These are phyloP conservation scores for Daphoenositta chrysoptera DNA, from an alignment of 2,113 vertebrate species.

Conservation along the genomic window DNA sequence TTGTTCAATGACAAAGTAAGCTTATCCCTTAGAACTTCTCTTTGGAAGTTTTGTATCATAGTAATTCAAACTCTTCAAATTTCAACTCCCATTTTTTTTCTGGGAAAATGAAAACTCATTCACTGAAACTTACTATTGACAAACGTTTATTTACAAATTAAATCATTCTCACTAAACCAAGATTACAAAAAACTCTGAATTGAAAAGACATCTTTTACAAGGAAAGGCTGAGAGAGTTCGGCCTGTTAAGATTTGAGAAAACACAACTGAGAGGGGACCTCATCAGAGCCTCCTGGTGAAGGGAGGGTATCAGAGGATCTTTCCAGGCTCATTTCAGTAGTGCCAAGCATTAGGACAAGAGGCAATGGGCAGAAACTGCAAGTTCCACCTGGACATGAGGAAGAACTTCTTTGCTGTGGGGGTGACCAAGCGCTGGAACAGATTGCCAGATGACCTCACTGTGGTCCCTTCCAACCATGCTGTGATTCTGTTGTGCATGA, in stretches of 20 bases:
- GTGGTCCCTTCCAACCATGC: not conserved
- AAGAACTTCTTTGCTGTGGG: not conserved
- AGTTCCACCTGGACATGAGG: not conserved
- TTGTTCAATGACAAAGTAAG: not conserved
- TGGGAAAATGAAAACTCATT: not conserved
- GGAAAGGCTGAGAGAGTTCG: not conserved
- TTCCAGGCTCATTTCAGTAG: not conserved
- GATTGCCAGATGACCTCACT: not conserved
- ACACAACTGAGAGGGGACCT: accelerated
- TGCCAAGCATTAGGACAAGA: not conserved
- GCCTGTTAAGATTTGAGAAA: not conserved
- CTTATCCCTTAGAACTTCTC: not conserved
- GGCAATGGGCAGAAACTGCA: not conserved
- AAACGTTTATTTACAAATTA: not conserved
- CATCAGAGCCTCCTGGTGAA: not conserved
- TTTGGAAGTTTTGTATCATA: not conserved
- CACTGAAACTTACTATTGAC: not conserved
- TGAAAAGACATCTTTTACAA: not conserved
- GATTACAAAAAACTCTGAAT: not conserved
- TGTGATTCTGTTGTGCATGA: not conserved
- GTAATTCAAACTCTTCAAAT: not conserved
- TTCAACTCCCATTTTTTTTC: not conserved
- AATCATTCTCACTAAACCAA: not conserved
- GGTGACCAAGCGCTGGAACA: not conserved
- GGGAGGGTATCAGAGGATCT: not conserved